Percentiles rank a stretch among this genome's conserved stretches.
These are phyloP conservation scores for Chloropsis cyanopogon DNA, from an alignment of 2,113 vertebrate genomes.

Conservation along the genomic window DNA sequence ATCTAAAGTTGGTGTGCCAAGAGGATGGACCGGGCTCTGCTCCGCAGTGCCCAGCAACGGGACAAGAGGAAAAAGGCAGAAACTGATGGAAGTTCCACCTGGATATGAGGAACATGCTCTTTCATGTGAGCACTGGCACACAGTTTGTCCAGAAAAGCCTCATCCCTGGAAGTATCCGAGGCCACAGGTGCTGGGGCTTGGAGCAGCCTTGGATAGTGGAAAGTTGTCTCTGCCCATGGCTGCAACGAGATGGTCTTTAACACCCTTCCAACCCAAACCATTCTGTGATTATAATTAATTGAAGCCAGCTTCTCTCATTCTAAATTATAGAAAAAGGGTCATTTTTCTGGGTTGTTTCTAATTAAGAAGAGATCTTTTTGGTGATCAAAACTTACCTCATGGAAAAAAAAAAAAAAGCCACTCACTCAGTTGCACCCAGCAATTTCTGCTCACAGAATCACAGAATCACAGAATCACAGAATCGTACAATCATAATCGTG, in stretches of 20 bases:
- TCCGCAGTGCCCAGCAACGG: no score
- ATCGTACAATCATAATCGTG: no score
- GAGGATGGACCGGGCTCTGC: background rate
- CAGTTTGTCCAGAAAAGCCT: background rate
- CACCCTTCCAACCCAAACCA: background rate
- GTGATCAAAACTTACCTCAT: background rate
- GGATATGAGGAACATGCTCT: background rate
- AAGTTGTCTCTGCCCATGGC: background rate
- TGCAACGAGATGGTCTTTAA: background rate
- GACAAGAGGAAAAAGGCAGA: background rate
- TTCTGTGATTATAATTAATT: background rate
- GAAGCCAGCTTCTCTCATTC: background rate
- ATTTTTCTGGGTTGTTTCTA: background rate
- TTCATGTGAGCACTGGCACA: background rate
- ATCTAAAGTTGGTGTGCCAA: rapidly evolving
- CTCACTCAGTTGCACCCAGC: no score
- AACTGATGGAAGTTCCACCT: background rate
- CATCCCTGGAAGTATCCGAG: background rate
- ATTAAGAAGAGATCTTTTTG: background rate
- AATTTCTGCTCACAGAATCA: background rate
- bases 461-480: background rate
- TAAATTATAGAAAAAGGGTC: background rate
- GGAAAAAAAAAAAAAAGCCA: background rate
- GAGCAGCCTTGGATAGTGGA: background rate
- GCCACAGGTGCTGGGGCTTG: background rate